These are phyloP conservation scores for Gallinago jamesoni DNA, from an alignment of 2,113 vertebrate genomes.

Conservation along the genomic window DNA sequence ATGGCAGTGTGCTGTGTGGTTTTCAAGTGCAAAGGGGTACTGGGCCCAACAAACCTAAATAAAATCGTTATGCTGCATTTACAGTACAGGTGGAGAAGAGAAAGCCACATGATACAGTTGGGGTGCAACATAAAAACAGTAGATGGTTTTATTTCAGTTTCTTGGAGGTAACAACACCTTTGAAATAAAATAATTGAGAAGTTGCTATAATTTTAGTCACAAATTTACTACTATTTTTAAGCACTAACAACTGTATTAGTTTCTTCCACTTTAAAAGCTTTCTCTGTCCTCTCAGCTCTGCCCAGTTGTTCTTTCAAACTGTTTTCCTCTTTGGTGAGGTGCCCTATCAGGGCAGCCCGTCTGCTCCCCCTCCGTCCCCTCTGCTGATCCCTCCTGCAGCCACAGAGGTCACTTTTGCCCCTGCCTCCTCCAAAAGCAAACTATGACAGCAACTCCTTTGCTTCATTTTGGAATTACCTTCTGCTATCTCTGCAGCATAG, in stretches of 20 bases:
- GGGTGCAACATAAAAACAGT: neutral
- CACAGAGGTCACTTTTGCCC: accelerated
- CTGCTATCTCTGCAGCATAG: neutral
- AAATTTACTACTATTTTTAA: neutral
- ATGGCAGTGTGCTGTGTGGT: neutral
- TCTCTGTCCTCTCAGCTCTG: neutral
- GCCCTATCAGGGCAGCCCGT: accelerated
- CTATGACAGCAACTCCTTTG: neutral
- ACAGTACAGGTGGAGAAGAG: neutral
- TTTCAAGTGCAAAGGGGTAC: neutral
- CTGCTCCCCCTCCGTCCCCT: neutral
- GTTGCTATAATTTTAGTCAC: neutral
- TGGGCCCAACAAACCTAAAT: neutral
- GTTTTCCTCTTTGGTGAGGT: neutral
- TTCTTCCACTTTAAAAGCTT: neutral
- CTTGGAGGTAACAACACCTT: neutral
- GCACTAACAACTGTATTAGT: accelerated
- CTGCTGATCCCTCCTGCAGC: accelerated
- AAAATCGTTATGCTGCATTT: neutral
- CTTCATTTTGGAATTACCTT: neutral
- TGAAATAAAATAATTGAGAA: neutral
- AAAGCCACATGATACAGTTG: neutral
- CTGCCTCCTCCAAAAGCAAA: neutral
- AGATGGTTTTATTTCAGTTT: neutral
- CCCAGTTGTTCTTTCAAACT: neutral